Evolutionary conservation across 2,113 vertebrate genomes (phyloP).

Genomic region (Stictonetta naevosa): DNA sequence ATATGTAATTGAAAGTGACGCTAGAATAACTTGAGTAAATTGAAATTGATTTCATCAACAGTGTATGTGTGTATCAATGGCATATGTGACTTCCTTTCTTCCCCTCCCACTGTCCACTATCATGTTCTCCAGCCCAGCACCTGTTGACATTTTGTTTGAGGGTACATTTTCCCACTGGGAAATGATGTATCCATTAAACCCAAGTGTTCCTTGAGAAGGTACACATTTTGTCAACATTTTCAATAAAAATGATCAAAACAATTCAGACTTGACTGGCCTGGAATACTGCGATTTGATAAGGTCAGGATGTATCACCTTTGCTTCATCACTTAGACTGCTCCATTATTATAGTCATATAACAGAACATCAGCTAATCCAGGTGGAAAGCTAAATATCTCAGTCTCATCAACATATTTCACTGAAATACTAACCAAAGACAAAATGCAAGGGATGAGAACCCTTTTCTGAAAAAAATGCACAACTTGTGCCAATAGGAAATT

Average conservation of each 20-base stretch:
- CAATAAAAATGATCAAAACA: slow-evolving; percentile 21
- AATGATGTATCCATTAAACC: slow-evolving; percentile 7
- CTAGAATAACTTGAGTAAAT: slow-evolving; percentile 52
- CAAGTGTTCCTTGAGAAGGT: slow-evolving; percentile 32
- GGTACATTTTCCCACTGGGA: slow-evolving; percentile 16
- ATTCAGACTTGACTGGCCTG: background rate
- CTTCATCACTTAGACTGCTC: background rate
- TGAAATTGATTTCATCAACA: slow-evolving; percentile 45
- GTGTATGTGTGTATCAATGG: background rate
- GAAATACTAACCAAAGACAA: background rate
- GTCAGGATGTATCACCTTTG: slow-evolving; percentile 12
- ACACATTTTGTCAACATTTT: slow-evolving; percentile 21
- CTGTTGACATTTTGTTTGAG: slow-evolving; percentile 36
- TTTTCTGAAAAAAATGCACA: background rate
- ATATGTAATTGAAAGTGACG: slow-evolving; percentile 31
- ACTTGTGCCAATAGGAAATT: background rate
- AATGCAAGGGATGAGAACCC: background rate
- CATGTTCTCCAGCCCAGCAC: slow-evolving; percentile 22
- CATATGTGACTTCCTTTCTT: background rate
- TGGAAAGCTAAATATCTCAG: background rate
- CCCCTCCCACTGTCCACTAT: slow-evolving; percentile 38
- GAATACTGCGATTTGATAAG: background rate
- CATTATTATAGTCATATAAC: background rate
- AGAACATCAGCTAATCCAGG: background rate
- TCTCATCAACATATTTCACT: background rate